Evolutionary conservation across 2,113 vertebrate species (phyloP).

Genomic region (Pachycephala philippinensis): DNA sequence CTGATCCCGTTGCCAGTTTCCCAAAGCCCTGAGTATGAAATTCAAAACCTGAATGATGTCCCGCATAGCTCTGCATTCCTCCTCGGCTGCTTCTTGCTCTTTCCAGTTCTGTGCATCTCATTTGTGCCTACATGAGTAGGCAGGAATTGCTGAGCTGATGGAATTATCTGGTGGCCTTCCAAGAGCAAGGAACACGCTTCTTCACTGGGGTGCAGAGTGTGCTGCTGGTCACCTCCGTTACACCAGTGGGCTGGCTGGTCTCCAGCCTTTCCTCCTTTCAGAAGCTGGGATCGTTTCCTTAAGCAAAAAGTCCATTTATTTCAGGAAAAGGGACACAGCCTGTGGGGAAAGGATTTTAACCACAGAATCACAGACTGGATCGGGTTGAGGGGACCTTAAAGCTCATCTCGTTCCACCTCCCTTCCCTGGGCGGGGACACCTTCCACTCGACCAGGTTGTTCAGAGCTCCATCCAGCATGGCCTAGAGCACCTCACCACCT

Average conservation of each 20-base stretch:
- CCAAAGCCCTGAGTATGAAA: background rate
- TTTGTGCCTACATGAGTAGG: background rate
- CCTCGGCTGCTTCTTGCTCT: background rate
- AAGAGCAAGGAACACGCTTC: background rate
- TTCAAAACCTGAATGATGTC: too few relatives aligned
- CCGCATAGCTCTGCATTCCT: background rate
- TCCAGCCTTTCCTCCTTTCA: background rate
- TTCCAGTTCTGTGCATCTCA: background rate
- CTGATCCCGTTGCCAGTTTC: rapidly evolving
- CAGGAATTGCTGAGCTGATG: background rate
- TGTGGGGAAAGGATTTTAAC: background rate
- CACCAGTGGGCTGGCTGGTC: background rate
- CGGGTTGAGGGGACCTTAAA: background rate
- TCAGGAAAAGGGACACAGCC: background rate
- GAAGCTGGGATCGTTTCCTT: background rate
- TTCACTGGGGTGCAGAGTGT: background rate
- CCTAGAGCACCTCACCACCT: background rate
- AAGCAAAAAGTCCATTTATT: background rate
- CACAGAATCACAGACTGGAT: background rate
- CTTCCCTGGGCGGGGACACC: background rate
- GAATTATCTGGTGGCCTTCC: background rate
- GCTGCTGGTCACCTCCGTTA: rapidly evolving
- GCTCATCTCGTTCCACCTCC: background rate
- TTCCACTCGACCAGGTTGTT: background rate
- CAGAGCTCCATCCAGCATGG: background rate